Evolutionary conservation across 2,888 invertebrate genomes (phyloP).

Genomic region (Ormyrus labotus): DNA sequence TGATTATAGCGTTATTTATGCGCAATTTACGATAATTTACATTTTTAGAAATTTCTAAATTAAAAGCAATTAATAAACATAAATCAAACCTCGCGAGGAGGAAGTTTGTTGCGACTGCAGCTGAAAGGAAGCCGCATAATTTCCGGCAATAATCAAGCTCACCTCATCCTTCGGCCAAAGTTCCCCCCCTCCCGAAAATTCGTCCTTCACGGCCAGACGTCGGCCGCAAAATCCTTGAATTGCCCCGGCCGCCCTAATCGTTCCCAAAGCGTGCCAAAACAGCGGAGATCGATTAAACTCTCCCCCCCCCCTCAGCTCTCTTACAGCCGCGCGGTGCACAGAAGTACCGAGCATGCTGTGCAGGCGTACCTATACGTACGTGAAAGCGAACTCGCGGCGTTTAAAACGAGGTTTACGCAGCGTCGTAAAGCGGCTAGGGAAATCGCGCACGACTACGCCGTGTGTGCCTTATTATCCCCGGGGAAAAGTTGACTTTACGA

Average conservation of each 20-base stretch:
- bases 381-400: not conserved
- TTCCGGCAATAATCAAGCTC: not conserved
- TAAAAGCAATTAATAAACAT: not conserved
- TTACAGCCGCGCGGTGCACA: not conserved
- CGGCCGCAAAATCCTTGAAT: no score
- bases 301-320: not conserved
- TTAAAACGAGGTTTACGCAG: conserved; percentile 39
- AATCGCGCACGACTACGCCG: not conserved
- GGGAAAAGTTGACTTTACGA: conserved; percentile 42
- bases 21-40: not conserved
- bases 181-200: not conserved
- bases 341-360: not conserved
- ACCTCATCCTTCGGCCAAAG: not conserved
- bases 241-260: not conserved
- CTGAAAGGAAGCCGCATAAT: not conserved
- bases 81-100: not conserved
- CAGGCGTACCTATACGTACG: not conserved
- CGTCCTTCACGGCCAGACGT: not conserved
- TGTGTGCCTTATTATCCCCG: conserved; percentile 27
- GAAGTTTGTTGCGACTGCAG: not conserved
- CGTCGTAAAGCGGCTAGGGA: conserved; percentile 33
- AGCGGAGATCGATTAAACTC: no score
- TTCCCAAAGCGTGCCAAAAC: not conserved
- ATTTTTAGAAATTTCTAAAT: not conserved
- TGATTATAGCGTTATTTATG: not conserved